A percentile compares a stretch with the other conserved stretches of the same genome.
Evolutionary conservation across 2,888 invertebrate species (phyloP).

Genomic region (Napeogenes inachia): DNA sequence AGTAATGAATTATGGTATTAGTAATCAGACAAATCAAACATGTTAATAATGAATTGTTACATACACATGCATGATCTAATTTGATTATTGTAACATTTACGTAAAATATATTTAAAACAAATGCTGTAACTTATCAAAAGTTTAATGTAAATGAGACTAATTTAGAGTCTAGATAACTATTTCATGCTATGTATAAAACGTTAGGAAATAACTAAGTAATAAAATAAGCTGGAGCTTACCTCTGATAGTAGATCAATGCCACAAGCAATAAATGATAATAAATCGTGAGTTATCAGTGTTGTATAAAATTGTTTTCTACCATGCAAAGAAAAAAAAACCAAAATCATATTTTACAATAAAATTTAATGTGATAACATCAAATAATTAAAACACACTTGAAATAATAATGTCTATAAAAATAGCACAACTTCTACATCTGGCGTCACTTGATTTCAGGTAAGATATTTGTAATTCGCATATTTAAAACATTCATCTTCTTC

Average conservation of each 20-base stretch:
- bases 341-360: slow-evolving; percentile 59
- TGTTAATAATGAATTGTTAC: background rate
- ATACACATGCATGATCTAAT: background rate
- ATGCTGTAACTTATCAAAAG: too few relatives aligned
- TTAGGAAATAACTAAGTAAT: slow-evolving; percentile 6
- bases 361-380: slow-evolving; percentile 66
- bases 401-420: slow-evolving; percentile 46
- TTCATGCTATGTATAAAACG: slow-evolving; percentile 3
- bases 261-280: slow-evolving; percentile 19
- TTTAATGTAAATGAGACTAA: too few relatives aligned
- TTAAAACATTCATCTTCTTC: slow-evolving; percentile 54
- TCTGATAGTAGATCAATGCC: slow-evolving; percentile 18
- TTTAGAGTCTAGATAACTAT: background rate
- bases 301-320: slow-evolving; percentile 43
- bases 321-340: slow-evolving; percentile 68
- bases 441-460: slow-evolving; percentile 40
- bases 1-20: slow-evolving; percentile 29
- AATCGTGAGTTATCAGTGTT: slow-evolving; percentile 12
- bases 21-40: background rate
- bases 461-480: slow-evolving; percentile 20
- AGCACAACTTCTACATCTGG: slow-evolving; percentile 58
- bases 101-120: background rate
- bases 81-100: background rate
- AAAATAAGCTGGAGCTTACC: slow-evolving; percentile 8
- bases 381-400: slow-evolving; percentile 57